A percentile compares a stretch with the other conserved stretches of the same genome.
Evolutionary conservation across 2,888 invertebrate species (phyloP).

Genomic region (Plebejus melissa): DNA sequence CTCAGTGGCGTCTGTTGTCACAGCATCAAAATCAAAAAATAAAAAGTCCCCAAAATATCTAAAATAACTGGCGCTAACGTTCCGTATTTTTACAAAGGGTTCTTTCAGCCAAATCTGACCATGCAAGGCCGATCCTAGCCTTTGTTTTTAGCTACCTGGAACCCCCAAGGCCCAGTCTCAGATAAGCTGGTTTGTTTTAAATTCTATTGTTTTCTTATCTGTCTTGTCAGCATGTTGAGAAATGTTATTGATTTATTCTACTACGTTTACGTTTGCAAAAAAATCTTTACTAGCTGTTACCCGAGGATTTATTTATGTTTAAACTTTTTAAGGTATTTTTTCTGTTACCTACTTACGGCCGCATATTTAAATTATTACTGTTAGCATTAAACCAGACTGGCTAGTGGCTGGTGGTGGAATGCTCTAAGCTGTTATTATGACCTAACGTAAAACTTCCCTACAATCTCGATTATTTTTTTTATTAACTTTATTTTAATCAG

Average conservation of each 20-base stretch:
- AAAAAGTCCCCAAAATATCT: neutral
- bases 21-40: too few species aligned
- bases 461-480: neutral
- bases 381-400: too few species aligned
- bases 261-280: constrained; percentile 18
- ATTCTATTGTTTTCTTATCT: constrained; percentile 41
- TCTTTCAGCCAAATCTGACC: neutral
- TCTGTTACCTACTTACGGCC: neutral
- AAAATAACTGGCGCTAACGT: constrained; percentile 2
- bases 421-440: too few species aligned
- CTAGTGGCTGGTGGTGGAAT: too few species aligned
- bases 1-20: too few species aligned
- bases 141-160: constrained; percentile 35
- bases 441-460: neutral
- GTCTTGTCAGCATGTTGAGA: constrained; percentile 31
- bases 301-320: neutral
- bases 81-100: neutral
- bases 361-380: neutral
- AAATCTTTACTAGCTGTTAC: neutral
- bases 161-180: constrained; percentile 24
- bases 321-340: neutral
- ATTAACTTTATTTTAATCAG: neutral
- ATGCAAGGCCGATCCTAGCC: constrained; percentile 19
- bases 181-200: constrained; percentile 40
- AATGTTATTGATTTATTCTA: constrained; percentile 26